Evolutionary conservation across 2,888 invertebrate species (phyloP).

Genomic region (Patella ulyssiponensis): DNA sequence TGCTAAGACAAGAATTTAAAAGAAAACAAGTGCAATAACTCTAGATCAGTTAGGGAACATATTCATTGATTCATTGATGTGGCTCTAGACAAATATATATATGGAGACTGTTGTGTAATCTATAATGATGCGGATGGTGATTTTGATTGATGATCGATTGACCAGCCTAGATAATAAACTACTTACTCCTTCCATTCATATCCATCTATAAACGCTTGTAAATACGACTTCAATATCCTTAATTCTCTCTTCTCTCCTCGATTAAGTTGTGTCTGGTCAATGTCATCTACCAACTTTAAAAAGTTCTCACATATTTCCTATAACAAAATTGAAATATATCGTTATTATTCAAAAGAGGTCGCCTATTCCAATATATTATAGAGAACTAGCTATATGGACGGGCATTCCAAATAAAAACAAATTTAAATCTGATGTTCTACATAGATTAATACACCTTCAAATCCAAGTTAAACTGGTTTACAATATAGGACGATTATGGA

Average conservation of each 20-base stretch:
- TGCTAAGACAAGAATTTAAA: no score
- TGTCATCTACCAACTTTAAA: constrained; percentile 21
- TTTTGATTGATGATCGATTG: not conserved
- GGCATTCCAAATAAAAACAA: not conserved
- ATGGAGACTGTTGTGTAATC: no score
- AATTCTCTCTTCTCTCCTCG: constrained; percentile 30
- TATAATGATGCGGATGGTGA: not conserved
- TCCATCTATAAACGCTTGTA: constrained; percentile 38
- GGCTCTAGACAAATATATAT: not conserved
- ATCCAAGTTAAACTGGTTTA: no score
- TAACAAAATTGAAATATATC: not conserved
- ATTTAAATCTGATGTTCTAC: not conserved
- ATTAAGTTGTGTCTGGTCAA: constrained; percentile 20
- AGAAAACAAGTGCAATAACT: no score
- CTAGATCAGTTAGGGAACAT: no score
- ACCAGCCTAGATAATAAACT: not conserved
- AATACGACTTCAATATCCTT: constrained; percentile 33
- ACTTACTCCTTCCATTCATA: constrained; percentile 41
- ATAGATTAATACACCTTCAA: not conserved
- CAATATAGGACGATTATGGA: no score
- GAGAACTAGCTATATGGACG: no score
- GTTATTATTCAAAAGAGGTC: no score
- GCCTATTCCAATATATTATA: not conserved
- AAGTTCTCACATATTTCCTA: constrained; percentile 34
- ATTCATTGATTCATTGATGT: no score